These are phyloP conservation scores for Allygus modestus DNA, from an alignment of 2,888 invertebrate species.

Conservation along the genomic window DNA sequence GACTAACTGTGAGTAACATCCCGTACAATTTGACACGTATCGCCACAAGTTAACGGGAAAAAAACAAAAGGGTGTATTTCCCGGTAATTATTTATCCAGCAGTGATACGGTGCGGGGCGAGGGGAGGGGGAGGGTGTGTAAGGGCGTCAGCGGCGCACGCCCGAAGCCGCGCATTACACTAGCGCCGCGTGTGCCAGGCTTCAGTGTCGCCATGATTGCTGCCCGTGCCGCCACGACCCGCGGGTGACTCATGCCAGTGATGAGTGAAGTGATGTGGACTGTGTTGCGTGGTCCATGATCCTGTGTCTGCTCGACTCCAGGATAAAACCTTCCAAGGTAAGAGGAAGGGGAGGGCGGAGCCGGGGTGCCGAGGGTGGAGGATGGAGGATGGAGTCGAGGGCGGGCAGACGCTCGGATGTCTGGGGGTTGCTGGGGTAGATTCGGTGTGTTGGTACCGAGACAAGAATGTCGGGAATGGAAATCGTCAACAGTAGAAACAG, in stretches of 20 bases:
- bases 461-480: too few relatives aligned
- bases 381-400: too few relatives aligned
- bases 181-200: not conserved
- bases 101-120: not conserved
- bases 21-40: too few relatives aligned
- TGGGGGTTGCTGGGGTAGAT: too few relatives aligned
- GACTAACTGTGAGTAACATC: too few relatives aligned
- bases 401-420: too few relatives aligned
- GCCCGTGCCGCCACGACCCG: constrained; percentile 10
- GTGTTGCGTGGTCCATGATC: constrained; percentile 70
- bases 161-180: not conserved
- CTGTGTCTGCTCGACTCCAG: constrained; percentile 70
- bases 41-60: too few relatives aligned
- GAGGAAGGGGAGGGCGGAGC: not conserved
- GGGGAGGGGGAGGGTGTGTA: not conserved
- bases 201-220: not conserved
- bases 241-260: not conserved
- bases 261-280: constrained; percentile 66
- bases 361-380: not conserved
- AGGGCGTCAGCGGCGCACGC: not conserved
- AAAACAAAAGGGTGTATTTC: too few relatives aligned
- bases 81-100: too few relatives aligned
- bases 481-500: too few relatives aligned
- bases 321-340: constrained; percentile 69
- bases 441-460: too few relatives aligned